A percentile compares a stretch with the other conserved stretches of the same genome.
These are phyloP conservation scores for Hylia prasina DNA, from an alignment of 2,113 vertebrate species.

Conservation along the genomic window DNA sequence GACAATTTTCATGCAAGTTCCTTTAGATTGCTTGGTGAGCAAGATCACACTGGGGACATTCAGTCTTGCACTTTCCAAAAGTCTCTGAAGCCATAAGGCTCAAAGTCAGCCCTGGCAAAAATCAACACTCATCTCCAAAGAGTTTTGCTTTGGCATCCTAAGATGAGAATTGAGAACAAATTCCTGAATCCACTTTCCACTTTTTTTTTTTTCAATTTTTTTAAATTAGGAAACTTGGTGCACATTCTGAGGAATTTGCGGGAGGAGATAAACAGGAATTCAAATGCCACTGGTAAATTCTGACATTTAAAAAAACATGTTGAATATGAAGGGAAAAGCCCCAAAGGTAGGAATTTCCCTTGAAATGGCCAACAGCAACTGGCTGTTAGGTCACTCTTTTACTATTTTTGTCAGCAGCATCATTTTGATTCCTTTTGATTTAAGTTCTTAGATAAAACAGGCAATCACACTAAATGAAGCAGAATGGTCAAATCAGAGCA, in stretches of 20 bases:
- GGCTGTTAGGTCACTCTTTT: background rate
- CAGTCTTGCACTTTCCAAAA: background rate
- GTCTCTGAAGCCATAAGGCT: background rate
- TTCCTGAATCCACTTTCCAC: background rate
- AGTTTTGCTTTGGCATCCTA: background rate
- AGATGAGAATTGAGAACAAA: background rate
- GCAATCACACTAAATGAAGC: background rate
- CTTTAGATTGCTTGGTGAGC: background rate
- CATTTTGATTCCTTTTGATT: slow-evolving; percentile 6
- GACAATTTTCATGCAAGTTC: background rate
- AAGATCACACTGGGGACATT: background rate
- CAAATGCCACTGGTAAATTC: background rate
- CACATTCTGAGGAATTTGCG: background rate
- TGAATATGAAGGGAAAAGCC: background rate
- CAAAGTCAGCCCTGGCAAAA: background rate
- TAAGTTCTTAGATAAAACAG: background rate
- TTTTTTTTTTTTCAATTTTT: background rate
- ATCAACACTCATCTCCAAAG: background rate
- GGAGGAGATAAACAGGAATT: background rate
- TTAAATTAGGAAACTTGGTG: background rate
- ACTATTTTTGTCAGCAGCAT: background rate
- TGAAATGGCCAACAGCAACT: background rate
- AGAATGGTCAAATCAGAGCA: background rate
- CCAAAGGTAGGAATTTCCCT: background rate
- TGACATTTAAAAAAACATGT: background rate